phyloP scores from a whole-genome alignment of 2,888 invertebrate genomes.

The Lacanobia oleracea region DNA sequence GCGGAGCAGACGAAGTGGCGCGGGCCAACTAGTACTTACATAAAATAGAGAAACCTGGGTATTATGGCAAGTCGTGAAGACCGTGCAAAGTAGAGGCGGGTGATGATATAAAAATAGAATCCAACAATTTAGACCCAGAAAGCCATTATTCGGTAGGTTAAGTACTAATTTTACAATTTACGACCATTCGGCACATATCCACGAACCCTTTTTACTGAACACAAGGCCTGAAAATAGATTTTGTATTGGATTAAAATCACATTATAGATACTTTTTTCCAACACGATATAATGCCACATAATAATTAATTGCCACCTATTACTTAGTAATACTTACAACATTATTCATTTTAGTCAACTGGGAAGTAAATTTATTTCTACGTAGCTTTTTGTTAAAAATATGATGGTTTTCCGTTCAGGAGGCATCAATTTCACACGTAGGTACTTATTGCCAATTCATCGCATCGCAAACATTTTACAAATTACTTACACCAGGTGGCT shows the following conservation, averaged over 20 bases:
- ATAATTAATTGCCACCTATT: too few relatives aligned
- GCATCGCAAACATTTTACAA: conserved; percentile 45
- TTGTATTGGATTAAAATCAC: conserved; percentile 17
- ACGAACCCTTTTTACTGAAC: conserved; percentile 33
- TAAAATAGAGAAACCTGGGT: background rate
- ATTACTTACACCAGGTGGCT: conserved; percentile 68
- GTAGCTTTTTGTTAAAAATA: conserved; percentile 19
- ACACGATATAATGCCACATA: too few relatives aligned
- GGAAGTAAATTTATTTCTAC: background rate
- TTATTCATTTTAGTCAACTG: background rate
- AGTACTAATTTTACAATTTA: conserved; percentile 23
- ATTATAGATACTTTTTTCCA: background rate
- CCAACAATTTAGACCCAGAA: conserved; percentile 8
- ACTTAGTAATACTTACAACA: background rate
- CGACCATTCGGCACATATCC: background rate
- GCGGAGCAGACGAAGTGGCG: too few relatives aligned
- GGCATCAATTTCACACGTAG: conserved; percentile 39
- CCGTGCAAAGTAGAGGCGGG: background rate
- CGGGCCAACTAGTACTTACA: too few relatives aligned
- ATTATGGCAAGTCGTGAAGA: background rate
- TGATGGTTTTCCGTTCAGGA: conserved; percentile 1
- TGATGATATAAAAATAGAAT: conserved; percentile 23
- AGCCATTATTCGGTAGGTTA: conserved; percentile 11
- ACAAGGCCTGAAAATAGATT: conserved; percentile 5
- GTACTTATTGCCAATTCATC: conserved; percentile 51